phyloP scores from a whole-genome alignment of 2,797 vertebrate species.

The Helarctos malayanus region DNA sequence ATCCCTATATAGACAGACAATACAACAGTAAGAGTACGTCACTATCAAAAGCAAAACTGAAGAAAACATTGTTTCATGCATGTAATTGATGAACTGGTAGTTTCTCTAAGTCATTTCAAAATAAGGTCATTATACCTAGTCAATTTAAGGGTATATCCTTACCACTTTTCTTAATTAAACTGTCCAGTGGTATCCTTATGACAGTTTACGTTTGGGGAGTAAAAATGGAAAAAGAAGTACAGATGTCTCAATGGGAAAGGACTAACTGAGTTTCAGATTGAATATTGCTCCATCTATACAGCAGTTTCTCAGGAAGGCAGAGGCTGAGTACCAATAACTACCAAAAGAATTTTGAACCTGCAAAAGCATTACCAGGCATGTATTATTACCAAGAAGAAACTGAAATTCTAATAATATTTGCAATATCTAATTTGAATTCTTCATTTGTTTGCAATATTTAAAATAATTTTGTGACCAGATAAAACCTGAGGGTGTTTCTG shows the following conservation, averaged over 20 bases:
- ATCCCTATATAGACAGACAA: background rate
- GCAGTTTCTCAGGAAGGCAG: slow-evolving; percentile 13
- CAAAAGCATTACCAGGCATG: background rate
- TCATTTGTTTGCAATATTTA: slow-evolving; percentile 70
- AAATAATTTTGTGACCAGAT: slow-evolving; percentile 54
- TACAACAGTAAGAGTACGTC: background rate
- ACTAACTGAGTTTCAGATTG: slow-evolving; percentile 6
- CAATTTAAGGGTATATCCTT: background rate
- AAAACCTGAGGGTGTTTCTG: slow-evolving; percentile 61
- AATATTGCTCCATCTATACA: slow-evolving; percentile 2
- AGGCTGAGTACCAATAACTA: background rate
- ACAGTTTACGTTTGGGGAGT: background rate
- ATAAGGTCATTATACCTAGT: background rate
- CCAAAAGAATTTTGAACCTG: background rate
- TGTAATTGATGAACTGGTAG: background rate
- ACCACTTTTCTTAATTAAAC: background rate
- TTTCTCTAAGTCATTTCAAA: background rate
- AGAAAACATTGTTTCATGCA: background rate
- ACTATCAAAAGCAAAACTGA: background rate
- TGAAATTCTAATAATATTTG: slow-evolving; percentile 4
- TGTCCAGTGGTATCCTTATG: background rate
- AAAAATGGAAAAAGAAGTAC: background rate
- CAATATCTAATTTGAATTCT: slow-evolving; percentile 32
- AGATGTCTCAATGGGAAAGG: background rate
- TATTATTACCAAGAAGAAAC: slow-evolving; percentile 17